phyloP scores from a whole-genome alignment of 2,113 vertebrate genomes.

The Chiloscyllium plagiosum region DNA sequence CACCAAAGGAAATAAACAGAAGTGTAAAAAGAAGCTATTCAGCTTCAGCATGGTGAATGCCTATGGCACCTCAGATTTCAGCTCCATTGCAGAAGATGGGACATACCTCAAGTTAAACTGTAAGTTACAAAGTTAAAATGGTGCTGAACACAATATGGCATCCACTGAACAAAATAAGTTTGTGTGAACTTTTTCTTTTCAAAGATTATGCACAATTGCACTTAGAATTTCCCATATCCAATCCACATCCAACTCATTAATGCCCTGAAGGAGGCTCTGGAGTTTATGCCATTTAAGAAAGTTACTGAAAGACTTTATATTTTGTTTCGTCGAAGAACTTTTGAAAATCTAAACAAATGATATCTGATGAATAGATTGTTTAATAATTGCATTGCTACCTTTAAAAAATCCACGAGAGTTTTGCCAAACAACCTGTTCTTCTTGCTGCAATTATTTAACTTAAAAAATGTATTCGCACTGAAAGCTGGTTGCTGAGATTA shows the following conservation, averaged over 20 bases:
- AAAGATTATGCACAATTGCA: not conserved
- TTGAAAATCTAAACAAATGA: not conserved
- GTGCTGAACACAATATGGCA: not conserved
- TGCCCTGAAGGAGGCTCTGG: not conserved
- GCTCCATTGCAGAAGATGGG: constrained; percentile 74
- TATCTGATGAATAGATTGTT: not conserved
- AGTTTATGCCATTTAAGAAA: not conserved
- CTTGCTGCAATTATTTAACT: not conserved
- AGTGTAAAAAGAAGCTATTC: constrained; percentile 65
- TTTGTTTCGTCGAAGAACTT: not conserved
- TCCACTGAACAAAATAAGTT: not conserved
- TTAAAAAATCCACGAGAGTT: not conserved
- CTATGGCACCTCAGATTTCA: constrained; percentile 88
- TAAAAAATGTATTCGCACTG: not conserved
- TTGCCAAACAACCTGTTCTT: not conserved
- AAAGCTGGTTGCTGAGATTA: not conserved
- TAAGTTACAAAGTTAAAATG: constrained; percentile 50
- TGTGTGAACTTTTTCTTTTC: not conserved
- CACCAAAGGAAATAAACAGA: constrained; percentile 39
- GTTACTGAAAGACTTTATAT: not conserved
- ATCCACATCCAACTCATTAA: not conserved
- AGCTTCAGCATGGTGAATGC: constrained; percentile 88
- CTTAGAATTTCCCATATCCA: not conserved
- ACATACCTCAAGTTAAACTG: constrained; percentile 82
- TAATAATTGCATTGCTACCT: not conserved